Evolutionary conservation across 2,797 vertebrate species (phyloP).

Genomic region (Syngnathus acus): DNA sequence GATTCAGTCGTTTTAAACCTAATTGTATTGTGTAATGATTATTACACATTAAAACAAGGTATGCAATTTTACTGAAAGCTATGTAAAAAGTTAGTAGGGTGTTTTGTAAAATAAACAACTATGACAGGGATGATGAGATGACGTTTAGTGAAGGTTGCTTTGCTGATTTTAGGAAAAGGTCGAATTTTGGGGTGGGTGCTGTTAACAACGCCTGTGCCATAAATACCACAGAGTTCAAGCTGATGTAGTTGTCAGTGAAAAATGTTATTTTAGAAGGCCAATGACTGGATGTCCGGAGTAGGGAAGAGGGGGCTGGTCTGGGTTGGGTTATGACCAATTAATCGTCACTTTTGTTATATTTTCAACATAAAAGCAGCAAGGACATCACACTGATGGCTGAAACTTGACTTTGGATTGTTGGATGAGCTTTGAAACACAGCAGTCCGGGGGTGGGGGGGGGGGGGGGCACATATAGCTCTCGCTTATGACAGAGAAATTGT

Average conservation of each 20-base stretch:
- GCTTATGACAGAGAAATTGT: slow-evolving; percentile 4
- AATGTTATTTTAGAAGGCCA: background rate
- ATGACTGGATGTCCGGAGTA: background rate
- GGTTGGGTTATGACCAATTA: background rate
- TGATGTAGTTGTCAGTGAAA: slow-evolving; percentile 19
- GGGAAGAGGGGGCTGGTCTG: too few relatives aligned
- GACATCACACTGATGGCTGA: too few relatives aligned
- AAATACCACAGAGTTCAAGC: slow-evolving; percentile 17
- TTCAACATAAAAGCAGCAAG: background rate
- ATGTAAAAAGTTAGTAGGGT: background rate
- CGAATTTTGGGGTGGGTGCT: background rate
- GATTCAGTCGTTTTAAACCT: background rate
- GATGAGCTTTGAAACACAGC: background rate
- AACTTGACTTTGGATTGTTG: background rate
- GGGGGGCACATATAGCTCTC: background rate
- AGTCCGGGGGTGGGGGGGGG: background rate
- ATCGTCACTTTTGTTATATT: background rate
- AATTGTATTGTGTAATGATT: background rate
- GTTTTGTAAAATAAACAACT: background rate
- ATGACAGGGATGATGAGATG: background rate
- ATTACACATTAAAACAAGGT: too few relatives aligned
- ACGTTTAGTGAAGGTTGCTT: background rate
- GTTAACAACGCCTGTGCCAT: slow-evolving; percentile 48
- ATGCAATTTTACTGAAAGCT: too few relatives aligned
- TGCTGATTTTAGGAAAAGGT: background rate